Evolutionary conservation across 1,140 invertebrate genomes (phyloP).

Genomic region (Latrodectus geometricus): DNA sequence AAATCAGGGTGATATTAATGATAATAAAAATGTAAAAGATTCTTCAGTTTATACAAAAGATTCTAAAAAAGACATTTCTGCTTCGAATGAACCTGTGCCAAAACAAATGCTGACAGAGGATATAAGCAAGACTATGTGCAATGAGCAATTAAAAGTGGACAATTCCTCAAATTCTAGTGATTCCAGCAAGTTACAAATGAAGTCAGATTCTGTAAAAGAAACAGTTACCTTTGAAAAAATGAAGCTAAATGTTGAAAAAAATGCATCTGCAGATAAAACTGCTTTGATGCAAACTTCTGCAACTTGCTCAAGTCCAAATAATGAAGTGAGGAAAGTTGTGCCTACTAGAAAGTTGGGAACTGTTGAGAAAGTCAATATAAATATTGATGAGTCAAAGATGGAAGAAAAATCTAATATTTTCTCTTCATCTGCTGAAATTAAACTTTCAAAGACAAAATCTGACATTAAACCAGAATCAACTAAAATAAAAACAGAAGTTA

Average conservation of each 20-base stretch:
- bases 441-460: slow-evolving; percentile 34
- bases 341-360: slow-evolving; percentile 14
- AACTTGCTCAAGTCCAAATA: not conserved
- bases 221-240: slow-evolving; percentile 6
- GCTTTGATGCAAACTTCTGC: not conserved
- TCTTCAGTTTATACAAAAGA: too few relatives aligned
- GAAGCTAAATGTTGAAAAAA: slow-evolving; percentile 9
- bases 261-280: slow-evolving; percentile 1
- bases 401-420: slow-evolving; percentile 51
- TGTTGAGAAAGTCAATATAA: slow-evolving; percentile 14
- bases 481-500: not conserved
- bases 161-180: not conserved
- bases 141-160: not conserved
- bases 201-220: slow-evolving; percentile 7
- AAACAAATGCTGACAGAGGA: not conserved
- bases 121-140: not conserved
- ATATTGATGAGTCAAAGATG: slow-evolving; percentile 7
- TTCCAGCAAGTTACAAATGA: not conserved
- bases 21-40: not conserved
- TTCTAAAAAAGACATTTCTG: not conserved
- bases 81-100: not conserved
- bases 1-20: not conserved
- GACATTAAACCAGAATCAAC: not conserved
- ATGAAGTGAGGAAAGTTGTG: slow-evolving; percentile 8
- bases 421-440: slow-evolving; percentile 47